Conservation (phyloP, 1,140 invertebrate genomes). For the Nebria ingens region DNA sequence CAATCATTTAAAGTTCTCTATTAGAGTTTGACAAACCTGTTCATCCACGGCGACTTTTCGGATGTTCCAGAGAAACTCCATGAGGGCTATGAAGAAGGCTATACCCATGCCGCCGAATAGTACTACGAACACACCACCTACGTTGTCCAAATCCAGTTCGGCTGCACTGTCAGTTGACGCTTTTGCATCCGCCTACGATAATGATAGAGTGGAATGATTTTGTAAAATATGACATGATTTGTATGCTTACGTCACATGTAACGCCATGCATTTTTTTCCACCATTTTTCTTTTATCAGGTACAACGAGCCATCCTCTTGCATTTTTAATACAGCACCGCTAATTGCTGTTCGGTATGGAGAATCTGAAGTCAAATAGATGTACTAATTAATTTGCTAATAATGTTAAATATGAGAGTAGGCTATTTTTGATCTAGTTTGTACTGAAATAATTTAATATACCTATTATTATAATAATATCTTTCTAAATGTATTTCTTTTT, state of each 20-base stretch:
- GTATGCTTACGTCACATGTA: constrained; percentile 32
- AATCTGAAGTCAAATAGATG: constrained; percentile 47
- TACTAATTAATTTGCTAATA: too few relatives aligned
- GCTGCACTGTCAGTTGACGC: constrained; percentile 35
- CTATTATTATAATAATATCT: too few relatives aligned
- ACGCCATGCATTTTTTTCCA: constrained; percentile 52
- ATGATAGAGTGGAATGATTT: constrained; percentile 17
- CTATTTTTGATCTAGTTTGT: too few relatives aligned
- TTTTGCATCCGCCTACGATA: constrained; percentile 29
- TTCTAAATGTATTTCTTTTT: too few relatives aligned
- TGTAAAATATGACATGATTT: neutral
- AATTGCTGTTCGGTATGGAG: constrained; percentile 53
- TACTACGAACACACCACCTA: constrained; percentile 86
- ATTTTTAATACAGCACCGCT: constrained; percentile 60
- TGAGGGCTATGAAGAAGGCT: constrained; percentile 52
- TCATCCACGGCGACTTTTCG: constrained; percentile 64
- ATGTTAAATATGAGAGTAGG: too few relatives aligned
- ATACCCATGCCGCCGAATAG: constrained; percentile 56
- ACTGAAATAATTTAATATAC: too few relatives aligned
- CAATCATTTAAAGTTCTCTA: too few relatives aligned
- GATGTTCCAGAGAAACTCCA: constrained; percentile 77
- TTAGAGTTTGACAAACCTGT: constrained; percentile 40
- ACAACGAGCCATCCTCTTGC: constrained; percentile 61
- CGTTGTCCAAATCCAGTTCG: constrained; percentile 64
- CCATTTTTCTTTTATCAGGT: constrained; percentile 66